These are phyloP conservation scores for Enteromius mattozi DNA, from an alignment of 2,797 vertebrate genomes.

Conservation along the genomic window DNA sequence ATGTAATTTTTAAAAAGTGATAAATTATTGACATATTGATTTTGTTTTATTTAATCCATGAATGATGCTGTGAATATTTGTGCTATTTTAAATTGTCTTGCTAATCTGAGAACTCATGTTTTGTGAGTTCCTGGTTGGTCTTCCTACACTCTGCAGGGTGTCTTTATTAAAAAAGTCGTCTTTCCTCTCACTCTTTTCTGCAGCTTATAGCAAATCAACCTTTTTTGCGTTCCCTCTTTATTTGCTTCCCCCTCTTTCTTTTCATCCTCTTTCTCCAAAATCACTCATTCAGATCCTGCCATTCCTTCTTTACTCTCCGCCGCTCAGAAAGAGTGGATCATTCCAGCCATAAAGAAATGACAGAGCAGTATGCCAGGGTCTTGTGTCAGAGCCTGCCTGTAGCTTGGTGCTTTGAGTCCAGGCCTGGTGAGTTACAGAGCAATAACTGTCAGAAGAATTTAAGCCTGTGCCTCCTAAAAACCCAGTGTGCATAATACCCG, in stretches of 20 bases:
- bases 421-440: conserved; percentile 11
- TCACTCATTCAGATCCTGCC: conserved; percentile 21
- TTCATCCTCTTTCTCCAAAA: background rate
- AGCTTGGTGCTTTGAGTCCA: conserved; percentile 2
- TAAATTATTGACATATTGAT: background rate
- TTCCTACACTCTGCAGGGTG: conserved; percentile 4
- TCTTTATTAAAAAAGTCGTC: conserved; percentile 25
- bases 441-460: conserved; percentile 37
- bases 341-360: conserved; percentile 3
- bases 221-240: background rate
- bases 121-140: background rate
- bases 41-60: background rate
- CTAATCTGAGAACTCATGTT: background rate
- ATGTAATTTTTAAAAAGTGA: background rate
- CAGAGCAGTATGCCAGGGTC: background rate
- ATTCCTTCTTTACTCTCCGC: background rate
- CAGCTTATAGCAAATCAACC: background rate
- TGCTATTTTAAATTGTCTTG: background rate
- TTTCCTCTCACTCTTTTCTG: conserved; percentile 2
- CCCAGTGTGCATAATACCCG: background rate
- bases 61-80: background rate
- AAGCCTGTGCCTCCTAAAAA: conserved; percentile 15
- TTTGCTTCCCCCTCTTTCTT: conserved; percentile 10
- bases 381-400: background rate
- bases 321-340: background rate